These are phyloP conservation scores for Gastracanthus pulcherrimus DNA, from an alignment of 2,888 invertebrate genomes.

Conservation along the genomic window DNA sequence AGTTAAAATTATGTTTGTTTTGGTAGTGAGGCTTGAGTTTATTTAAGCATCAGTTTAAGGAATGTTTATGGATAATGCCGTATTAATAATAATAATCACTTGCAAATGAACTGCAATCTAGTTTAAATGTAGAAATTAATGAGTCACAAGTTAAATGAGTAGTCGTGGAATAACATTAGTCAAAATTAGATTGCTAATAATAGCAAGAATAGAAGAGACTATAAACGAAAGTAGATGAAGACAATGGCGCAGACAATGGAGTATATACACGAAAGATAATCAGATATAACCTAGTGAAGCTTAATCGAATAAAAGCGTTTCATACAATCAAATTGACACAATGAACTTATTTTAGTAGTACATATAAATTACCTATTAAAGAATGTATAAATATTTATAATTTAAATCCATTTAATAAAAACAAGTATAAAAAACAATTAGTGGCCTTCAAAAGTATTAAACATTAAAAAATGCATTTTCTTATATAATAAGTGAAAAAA, in stretches of 20 bases:
- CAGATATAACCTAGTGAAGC: conserved; percentile 50
- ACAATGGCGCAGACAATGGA: conserved; percentile 55
- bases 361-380: background rate
- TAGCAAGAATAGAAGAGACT: conserved; percentile 26
- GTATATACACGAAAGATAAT: conserved; percentile 45
- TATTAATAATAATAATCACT: background rate
- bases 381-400: too few relatives aligned
- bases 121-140: background rate
- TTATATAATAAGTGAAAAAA: too few relatives aligned
- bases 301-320: conserved; percentile 57
- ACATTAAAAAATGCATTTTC: too few relatives aligned
- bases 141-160: conserved; percentile 24
- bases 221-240: conserved; percentile 51
- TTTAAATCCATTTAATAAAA: background rate
- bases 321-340: conserved; percentile 51
- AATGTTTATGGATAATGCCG: too few relatives aligned
- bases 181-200: conserved; percentile 48
- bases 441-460: too few relatives aligned
- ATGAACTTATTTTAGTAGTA: conserved; percentile 34
- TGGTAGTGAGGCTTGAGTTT: too few relatives aligned
- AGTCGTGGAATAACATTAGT: conserved; percentile 15
- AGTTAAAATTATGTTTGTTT: too few relatives aligned
- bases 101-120: background rate
- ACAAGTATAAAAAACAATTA: too few relatives aligned
- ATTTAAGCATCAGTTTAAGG: too few relatives aligned